Evolutionary conservation across 2,888 invertebrate species (phyloP), one percentile per base, ranked within the genome.

Genomic region (Hecatera dysodea): DNA sequence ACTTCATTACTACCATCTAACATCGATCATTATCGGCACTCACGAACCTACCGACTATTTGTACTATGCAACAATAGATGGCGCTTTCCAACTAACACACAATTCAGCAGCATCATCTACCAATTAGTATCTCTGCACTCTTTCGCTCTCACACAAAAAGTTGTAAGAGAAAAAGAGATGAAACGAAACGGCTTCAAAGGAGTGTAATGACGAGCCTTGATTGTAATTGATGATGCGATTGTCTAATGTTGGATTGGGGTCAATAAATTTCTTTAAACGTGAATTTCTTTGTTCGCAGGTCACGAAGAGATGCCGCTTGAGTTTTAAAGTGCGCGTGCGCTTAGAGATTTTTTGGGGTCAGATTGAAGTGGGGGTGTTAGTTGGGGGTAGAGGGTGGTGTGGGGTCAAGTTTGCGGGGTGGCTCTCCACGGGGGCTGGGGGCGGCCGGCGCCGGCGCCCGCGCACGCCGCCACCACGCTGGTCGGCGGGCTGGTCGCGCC

Each of bases 401-500:
- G 88, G 85, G 88, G 87, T 80, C 73, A 89, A 87, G 85, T 85
- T 83, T 82, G 87, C 90, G 93, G 89, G 93, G 96, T 96, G 96
- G 95, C 94, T 91, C 92, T 94, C 80, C 96, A 96, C 96, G 96
- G 96, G 91, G 97, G 96, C 91, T 96, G 96, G 96, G 96, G 97
- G 96, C 96, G 96, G 96, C 96, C 96, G 94, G 96, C 96, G 95
- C 95, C 96, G 82, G 95, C 95, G 94, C 95, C 95, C 92, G 95
- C 95, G 92, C 95, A 95, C 94, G 95, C 95, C 91, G 95, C 96
- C 93, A 94, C 95, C 95, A 96, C 95, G 96, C 95, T 97, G 96
- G 97, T 96, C 90, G 97, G 96, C 90, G 97, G 96, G 93, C 95
- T 97, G 96, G 97, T 97, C 89, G 96, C 96, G 96, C 96, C 97